Base-by-base conservation (phyloP, 2,888 invertebrate species). In the Diadegma fenestrale region DNA sequence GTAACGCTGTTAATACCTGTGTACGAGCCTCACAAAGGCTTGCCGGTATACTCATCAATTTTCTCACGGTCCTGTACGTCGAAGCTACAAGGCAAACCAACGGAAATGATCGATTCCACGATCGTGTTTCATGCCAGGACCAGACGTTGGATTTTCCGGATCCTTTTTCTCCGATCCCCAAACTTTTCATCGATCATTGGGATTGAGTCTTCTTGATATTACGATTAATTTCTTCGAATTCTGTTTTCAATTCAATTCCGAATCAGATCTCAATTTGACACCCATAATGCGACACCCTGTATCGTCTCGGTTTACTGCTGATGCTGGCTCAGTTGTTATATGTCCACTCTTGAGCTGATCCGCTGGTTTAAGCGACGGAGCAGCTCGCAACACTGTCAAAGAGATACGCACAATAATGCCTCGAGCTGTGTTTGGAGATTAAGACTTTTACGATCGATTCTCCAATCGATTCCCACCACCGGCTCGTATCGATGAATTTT, bases 1-100 rank as follows among this genome's bases (percentile, higher is more conserved):
- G 41, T 58, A 77, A 72, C 37, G 63, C 33, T 71, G 77, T 82
- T 82, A 77, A 72, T 77, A 72, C 26, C 64, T 71, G 54, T 30
- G 77, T 43, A 41, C 71, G 37, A 76, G 48, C 69, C 41, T 45
- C 22, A 48, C 76, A 76, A 51, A 69, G 37, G 8, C 61, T 37
- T 26, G 26, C 26, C 26, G 26, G 19, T 66, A 30, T 33, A 41
- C 58, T 43, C 45, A 68, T 81, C 76, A 43, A 41, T 63, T 76
- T 63, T 69, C 63, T 63, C 51, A 30, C 43, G 26, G 26, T 48
- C 6, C 58, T 58, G 22, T 26, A 26, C 26, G 26, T 26, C 5
- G 26, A 1, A 1, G 2, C 26, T 26, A 26, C 26, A 58, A 58
- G 58, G 26, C 14, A 14, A 58, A 12, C 26, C 26, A 7, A 58